Evolutionary conservation across 2,113 vertebrate genomes (phyloP).

Genomic region (Rafetus swinhoei): DNA sequence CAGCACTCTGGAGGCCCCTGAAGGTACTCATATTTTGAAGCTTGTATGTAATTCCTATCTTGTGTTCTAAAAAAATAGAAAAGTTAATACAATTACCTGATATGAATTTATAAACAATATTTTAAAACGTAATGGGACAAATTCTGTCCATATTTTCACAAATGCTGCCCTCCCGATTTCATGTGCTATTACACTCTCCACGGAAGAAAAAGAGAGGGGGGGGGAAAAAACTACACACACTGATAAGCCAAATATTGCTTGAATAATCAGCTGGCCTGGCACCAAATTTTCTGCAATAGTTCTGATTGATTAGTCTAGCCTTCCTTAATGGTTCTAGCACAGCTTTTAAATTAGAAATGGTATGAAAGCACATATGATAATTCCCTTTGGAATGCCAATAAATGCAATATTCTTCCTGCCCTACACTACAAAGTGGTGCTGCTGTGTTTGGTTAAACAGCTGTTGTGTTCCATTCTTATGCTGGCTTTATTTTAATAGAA

Average conservation of each 20-base stretch:
- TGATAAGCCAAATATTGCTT: not conserved
- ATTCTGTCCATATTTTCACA: not conserved
- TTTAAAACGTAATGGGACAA: not conserved
- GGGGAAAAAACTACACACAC: not conserved
- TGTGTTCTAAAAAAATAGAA: not conserved
- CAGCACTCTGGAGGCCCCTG: not conserved
- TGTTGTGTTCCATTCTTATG: not conserved
- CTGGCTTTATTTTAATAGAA: not conserved
- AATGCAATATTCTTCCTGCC: not conserved
- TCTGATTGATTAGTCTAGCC: not conserved
- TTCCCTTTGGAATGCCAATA: not conserved
- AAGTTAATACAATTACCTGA: not conserved
- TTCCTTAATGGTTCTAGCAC: not conserved
- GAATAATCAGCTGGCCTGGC: not conserved
- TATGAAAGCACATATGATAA: not conserved
- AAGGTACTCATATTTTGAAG: conserved; percentile 15
- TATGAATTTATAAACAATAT: not conserved
- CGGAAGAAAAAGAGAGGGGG: not conserved
- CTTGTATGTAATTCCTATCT: conserved; percentile 3
- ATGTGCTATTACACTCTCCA: not conserved
- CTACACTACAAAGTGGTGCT: not conserved
- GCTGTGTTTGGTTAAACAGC: not conserved
- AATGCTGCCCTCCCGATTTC: not conserved
- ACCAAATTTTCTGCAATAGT: not conserved
- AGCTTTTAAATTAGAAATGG: not conserved